Evolutionary conservation across 2,888 invertebrate genomes (phyloP), one percentile per base, ranked within the genome.

Genomic region (Cheilosia vernalis): DNA sequence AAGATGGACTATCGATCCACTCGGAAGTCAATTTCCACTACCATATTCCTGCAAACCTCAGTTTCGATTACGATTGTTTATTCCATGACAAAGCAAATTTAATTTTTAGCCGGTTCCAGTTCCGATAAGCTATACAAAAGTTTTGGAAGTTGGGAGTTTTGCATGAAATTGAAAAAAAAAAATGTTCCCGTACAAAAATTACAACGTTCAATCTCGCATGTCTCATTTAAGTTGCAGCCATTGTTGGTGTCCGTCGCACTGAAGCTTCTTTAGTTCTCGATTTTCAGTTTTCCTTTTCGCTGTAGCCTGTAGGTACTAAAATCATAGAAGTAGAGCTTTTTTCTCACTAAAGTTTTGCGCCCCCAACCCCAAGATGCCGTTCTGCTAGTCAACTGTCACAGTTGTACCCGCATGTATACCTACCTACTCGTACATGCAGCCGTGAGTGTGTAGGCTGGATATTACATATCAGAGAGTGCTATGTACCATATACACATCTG

Each of bases 261-360:
- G 33, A 70, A 70, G 60, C 58, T 72, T 15, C 49, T 24, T 24
- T 53, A 27, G 27, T n/a, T 53, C 40, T 63, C 33, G 49, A 53
- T 53, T 49, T 37, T n/a, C 51, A 61, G 17, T 37, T 66, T 40
- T 51, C 21, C 21, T 21, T 49, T 49, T 58, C 44, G 33, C 10
- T 17, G 27, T 44, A 47, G 44, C 19, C n/a, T 15, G 27, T 44
- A 47, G 44, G 44, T 37, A 24, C 40, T 30, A 27, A 58, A 47
- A 19, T 49, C 30, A n/a, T 37, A 76, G 42, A 13, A 58, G 49
- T 4, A 49, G 40, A 76, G 76, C 76, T 76, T 76, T 74, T 72
- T 51, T 42, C 30, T 58, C 49, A 24, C 17, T 13, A 47, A 78
- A 69, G 69, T 78, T 69, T 78, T 61, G 53, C 53, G 27, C 19